Conservation (phyloP, 2,113 vertebrate species). For the Piaya cayana region DNA sequence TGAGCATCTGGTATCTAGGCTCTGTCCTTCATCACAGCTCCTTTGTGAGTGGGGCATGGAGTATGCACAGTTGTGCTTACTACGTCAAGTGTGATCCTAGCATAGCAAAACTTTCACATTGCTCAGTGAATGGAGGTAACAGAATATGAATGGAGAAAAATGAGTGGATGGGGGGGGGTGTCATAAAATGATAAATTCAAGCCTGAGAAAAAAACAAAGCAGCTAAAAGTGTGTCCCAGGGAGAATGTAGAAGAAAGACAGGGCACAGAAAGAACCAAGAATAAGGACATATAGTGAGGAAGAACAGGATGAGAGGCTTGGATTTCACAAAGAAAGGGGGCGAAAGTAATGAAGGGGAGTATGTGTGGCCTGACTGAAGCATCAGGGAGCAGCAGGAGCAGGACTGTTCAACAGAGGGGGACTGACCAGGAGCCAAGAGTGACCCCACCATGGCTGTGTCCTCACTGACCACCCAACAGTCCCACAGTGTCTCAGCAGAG, state of each 20-base stretch:
- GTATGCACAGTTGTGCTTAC: not conserved
- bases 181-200: not conserved
- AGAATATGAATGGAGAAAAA: not conserved
- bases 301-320: not conserved
- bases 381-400: not conserved
- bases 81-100: not conserved
- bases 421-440: not conserved
- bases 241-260: not conserved
- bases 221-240: not conserved
- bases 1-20: not conserved
- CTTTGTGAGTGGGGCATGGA: accelerated
- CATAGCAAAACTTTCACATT: not conserved
- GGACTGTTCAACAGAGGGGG: not conserved
- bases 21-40: not conserved
- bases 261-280: not conserved
- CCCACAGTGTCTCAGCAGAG: not conserved
- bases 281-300: accelerated
- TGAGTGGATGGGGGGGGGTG: not conserved
- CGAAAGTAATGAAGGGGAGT: not conserved
- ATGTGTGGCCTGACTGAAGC: not conserved
- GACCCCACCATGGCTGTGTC: not conserved
- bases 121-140: no score
- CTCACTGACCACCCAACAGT: not conserved
- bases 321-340: not conserved
- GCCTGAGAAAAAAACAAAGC: not conserved